Conservation (phyloP, 2,113 vertebrate genomes). For the Tapirus terrestris region DNA sequence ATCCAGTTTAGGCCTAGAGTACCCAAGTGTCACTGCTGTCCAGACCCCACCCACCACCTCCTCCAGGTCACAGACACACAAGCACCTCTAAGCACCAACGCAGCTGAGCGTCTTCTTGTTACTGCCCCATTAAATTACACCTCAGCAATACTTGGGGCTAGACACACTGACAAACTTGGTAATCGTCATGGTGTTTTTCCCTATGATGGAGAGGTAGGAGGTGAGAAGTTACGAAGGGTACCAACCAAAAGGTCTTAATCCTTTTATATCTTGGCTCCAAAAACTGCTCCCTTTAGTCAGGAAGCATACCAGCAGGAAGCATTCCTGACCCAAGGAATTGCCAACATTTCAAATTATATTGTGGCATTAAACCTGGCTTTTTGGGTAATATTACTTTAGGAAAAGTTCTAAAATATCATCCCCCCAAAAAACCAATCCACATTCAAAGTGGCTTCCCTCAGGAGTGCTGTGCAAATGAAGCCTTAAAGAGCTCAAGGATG, state of each 20-base stretch:
- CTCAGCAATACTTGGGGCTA: neutral
- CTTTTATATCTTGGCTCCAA: fast-evolving
- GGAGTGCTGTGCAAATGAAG: neutral
- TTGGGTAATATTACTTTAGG: neutral
- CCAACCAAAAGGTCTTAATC: neutral
- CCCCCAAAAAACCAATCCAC: neutral
- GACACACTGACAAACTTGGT: neutral
- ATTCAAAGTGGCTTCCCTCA: neutral
- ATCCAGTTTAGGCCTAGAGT: fast-evolving
- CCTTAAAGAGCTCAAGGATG: neutral
- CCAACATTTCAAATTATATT: neutral
- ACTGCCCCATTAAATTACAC: neutral
- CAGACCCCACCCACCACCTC: neutral
- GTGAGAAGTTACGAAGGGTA: neutral
- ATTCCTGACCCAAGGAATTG: neutral
- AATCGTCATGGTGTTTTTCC: neutral
- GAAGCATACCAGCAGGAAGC: neutral
- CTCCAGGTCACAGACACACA: fast-evolving
- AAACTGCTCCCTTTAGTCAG: neutral
- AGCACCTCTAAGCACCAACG: fast-evolving
- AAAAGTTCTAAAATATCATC: neutral
- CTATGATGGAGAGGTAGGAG: fast-evolving
- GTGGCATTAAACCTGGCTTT: neutral
- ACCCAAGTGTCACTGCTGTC: neutral
- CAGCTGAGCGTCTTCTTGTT: fast-evolving